Conservation (phyloP, 2,113 vertebrate genomes). For the Prunella himalayana region DNA sequence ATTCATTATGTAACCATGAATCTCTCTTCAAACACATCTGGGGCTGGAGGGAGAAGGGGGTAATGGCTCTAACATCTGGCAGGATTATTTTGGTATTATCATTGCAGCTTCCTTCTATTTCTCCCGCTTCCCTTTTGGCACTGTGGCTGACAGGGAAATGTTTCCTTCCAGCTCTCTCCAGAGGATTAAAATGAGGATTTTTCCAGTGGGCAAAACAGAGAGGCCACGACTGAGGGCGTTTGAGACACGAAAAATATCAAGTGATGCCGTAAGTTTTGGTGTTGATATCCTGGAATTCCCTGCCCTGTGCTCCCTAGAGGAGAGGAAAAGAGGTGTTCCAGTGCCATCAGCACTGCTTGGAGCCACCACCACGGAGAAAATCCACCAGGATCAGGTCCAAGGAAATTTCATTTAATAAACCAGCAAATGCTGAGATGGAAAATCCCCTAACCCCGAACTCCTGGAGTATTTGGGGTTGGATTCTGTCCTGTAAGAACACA, state of each 20-base stretch:
- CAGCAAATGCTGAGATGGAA: neutral
- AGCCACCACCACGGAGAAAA: neutral
- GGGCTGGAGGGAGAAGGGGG: neutral
- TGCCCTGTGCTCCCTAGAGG: neutral
- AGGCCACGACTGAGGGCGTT: neutral
- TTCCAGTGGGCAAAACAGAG: neutral
- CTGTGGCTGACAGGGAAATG: neutral
- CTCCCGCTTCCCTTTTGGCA: conserved; percentile 38
- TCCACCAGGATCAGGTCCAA: neutral
- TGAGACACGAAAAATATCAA: fast-evolving
- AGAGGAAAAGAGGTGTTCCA: neutral
- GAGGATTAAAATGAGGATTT: neutral
- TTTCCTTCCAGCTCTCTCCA: neutral
- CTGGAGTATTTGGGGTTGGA: neutral
- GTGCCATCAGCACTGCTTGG: neutral
- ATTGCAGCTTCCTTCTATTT: conserved; percentile 49
- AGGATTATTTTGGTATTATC: conserved; percentile 54
- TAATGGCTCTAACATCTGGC: conserved; percentile 54
- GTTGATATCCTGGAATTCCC: neutral
- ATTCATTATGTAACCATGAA: conserved; percentile 53
- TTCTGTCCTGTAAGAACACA: neutral
- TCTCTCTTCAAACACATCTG: conserved; percentile 59
- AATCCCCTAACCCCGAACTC: neutral
- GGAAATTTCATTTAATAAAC: neutral
- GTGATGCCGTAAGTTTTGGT: neutral